A percentile compares a stretch with the other conserved stretches of the same genome.
Conservation (phyloP, 2,113 vertebrate species). For the Callaeas wilsoni region DNA sequence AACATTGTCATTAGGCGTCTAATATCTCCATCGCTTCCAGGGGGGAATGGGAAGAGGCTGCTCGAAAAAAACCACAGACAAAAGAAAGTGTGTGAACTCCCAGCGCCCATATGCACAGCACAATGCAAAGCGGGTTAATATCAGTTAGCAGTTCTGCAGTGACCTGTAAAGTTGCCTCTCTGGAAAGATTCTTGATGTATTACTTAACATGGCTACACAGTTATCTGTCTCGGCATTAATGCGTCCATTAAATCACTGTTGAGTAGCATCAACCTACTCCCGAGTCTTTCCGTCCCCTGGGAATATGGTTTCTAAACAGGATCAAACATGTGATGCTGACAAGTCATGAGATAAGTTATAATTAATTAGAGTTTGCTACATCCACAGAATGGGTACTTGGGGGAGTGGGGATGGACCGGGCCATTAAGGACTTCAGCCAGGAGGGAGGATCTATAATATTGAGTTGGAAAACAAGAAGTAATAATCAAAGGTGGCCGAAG, state of each 20-base stretch:
- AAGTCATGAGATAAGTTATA: slow-evolving; percentile 58
- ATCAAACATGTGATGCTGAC: slow-evolving; percentile 57
- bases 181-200: slow-evolving; percentile 56
- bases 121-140: not conserved
- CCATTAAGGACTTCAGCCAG: slow-evolving; percentile 18
- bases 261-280: slow-evolving; percentile 50
- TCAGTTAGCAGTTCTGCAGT: slow-evolving; percentile 34
- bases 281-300: slow-evolving; percentile 23
- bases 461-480: slow-evolving; percentile 53
- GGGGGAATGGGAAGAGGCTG: slow-evolving; percentile 36
- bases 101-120: not conserved
- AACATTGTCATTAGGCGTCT: slow-evolving; percentile 61
- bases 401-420: slow-evolving; percentile 15
- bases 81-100: slow-evolving; percentile 23
- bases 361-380: slow-evolving; percentile 61
- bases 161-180: slow-evolving; percentile 43
- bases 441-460: slow-evolving; percentile 56
- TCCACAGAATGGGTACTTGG: slow-evolving; percentile 49
- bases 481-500: slow-evolving; percentile 59
- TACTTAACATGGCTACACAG: slow-evolving; percentile 47
- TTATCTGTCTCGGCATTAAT: slow-evolving; percentile 47
- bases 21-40: slow-evolving; percentile 51
- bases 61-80: not conserved
- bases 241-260: slow-evolving; percentile 61
- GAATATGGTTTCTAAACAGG: slow-evolving; percentile 67